Evolutionary conservation across 2,113 vertebrate genomes (phyloP).

Genomic region (Hoplias malabaricus): DNA sequence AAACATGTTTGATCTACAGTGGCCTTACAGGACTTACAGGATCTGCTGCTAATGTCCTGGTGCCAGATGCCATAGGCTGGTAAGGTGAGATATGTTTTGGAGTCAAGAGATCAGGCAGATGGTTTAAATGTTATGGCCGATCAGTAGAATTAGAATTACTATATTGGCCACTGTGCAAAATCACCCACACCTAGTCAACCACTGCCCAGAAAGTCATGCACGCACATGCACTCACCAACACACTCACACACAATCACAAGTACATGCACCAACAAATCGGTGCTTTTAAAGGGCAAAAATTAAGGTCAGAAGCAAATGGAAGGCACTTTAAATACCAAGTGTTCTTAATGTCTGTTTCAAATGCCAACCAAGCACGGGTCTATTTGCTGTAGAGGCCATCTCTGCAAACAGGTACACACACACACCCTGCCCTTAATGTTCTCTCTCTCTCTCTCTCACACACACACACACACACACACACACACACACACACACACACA

Average conservation of each 20-base stretch:
- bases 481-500: not conserved
- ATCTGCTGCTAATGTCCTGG: too few relatives aligned
- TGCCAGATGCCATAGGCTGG: too few relatives aligned
- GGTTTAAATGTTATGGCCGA: too few relatives aligned
- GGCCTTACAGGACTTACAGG: too few relatives aligned
- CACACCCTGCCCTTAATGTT: not conserved
- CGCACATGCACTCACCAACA: constrained; percentile 54
- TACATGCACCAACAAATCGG: constrained; percentile 10
- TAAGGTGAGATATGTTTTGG: too few relatives aligned
- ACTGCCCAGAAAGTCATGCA: too few relatives aligned
- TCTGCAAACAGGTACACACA: not conserved
- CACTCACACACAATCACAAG: constrained; percentile 33
- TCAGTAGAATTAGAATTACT: too few relatives aligned
- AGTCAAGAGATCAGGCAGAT: too few relatives aligned
- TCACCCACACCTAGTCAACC: constrained; percentile 26
- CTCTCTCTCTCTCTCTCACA: too few relatives aligned
- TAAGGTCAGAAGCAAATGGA: constrained; percentile 67
- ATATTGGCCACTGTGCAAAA: too few relatives aligned
- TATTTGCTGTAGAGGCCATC: constrained; percentile 16
- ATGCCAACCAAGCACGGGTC: constrained; percentile 49
- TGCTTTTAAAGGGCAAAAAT: constrained; percentile 54
- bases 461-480: too few relatives aligned
- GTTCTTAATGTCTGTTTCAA: constrained; percentile 67
- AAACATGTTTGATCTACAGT: too few relatives aligned
- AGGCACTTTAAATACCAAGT: constrained; percentile 67